A percentile compares a stretch with the other conserved stretches of the same genome.
Conservation (phyloP, 2,888 invertebrate genomes). For the Kuschelorhynchus macadamiae region DNA sequence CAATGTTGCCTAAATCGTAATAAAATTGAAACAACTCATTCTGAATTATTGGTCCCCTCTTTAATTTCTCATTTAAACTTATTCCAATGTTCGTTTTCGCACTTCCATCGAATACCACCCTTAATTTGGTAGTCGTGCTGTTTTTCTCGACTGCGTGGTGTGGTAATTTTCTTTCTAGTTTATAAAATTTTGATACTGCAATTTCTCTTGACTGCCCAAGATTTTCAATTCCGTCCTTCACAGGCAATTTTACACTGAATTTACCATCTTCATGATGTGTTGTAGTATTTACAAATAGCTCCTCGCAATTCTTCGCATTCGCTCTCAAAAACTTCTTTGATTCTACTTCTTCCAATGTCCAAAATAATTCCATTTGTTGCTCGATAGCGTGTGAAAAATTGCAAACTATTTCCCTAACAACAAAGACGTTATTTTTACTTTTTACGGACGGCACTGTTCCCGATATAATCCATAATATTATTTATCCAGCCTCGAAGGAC, state of each 20-base stretch:
- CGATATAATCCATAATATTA: constrained; percentile 16
- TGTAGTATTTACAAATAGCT: not conserved
- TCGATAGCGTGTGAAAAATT: constrained; percentile 9
- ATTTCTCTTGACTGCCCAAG: constrained; percentile 1
- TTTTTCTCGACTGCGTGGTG: constrained; percentile 54
- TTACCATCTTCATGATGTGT: constrained; percentile 1
- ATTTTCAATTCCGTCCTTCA: not conserved
- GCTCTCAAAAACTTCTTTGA: not conserved
- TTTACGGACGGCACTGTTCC: not conserved
- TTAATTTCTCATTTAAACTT: constrained; percentile 51
- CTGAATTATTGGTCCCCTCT: constrained; percentile 51
- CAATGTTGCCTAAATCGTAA: constrained; percentile 51
- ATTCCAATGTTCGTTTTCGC: constrained; percentile 35
- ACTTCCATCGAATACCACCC: constrained; percentile 6
- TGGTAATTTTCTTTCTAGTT: constrained; percentile 39
- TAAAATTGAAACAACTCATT: constrained; percentile 50
- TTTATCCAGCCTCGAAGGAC: too few relatives aligned
- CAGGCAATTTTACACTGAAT: constrained; percentile 11
- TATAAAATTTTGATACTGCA: constrained; percentile 16
- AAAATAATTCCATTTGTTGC: constrained; percentile 10
- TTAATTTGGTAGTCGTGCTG: constrained; percentile 50
- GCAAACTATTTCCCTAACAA: not conserved
- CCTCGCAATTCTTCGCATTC: not conserved
- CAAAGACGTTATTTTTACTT: too few relatives aligned
- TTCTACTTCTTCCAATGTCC: constrained; percentile 16